Evolutionary conservation across 1,140 invertebrate species (phyloP).

Genomic region (Drosophila parabipectinata): DNA sequence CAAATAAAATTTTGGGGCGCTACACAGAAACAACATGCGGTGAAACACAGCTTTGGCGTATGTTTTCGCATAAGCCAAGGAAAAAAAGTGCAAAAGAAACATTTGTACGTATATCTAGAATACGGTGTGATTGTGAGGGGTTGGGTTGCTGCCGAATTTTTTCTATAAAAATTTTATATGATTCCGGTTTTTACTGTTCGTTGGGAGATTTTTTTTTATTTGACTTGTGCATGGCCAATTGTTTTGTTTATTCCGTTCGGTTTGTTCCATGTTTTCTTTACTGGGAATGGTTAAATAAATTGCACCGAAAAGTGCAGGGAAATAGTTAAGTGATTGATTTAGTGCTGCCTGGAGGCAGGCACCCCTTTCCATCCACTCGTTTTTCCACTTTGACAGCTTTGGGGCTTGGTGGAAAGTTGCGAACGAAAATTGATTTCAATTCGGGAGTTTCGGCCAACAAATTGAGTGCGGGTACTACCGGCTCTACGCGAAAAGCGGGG

Average conservation of each 20-base stretch:
- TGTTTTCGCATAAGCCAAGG: slow-evolving; percentile 38
- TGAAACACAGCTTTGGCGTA: slow-evolving; percentile 51
- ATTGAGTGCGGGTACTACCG: slow-evolving; percentile 1
- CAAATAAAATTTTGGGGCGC: slow-evolving; percentile 7
- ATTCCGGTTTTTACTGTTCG: slow-evolving; percentile 6
- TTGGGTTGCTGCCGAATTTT: slow-evolving; percentile 25
- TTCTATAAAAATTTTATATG: slow-evolving; percentile 12
- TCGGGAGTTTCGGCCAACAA: slow-evolving; percentile 18
- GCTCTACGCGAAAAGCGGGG: background rate
- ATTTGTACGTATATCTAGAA: slow-evolving; percentile 1
- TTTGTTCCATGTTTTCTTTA: slow-evolving; percentile 27
- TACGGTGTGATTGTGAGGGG: background rate
- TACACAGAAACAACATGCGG: slow-evolving; percentile 25
- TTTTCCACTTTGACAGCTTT: slow-evolving; percentile 26
- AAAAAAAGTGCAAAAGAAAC: slow-evolving; percentile 12
- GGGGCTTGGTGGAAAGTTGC: slow-evolving; percentile 37
- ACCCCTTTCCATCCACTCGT: background rate
- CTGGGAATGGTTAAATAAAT: slow-evolving; percentile 33
- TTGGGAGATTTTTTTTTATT: slow-evolving; percentile 29
- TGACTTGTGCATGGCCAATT: slow-evolving; percentile 33
- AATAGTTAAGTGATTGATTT: slow-evolving; percentile 75
- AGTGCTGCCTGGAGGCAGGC: slow-evolving; percentile 36
- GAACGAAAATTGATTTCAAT: slow-evolving; percentile 61
- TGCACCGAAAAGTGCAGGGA: slow-evolving; percentile 40
- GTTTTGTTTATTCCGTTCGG: slow-evolving; percentile 52